Evolutionary conservation across 1,140 invertebrate species (phyloP).

Genomic region (Dufourea novaeangliae): DNA sequence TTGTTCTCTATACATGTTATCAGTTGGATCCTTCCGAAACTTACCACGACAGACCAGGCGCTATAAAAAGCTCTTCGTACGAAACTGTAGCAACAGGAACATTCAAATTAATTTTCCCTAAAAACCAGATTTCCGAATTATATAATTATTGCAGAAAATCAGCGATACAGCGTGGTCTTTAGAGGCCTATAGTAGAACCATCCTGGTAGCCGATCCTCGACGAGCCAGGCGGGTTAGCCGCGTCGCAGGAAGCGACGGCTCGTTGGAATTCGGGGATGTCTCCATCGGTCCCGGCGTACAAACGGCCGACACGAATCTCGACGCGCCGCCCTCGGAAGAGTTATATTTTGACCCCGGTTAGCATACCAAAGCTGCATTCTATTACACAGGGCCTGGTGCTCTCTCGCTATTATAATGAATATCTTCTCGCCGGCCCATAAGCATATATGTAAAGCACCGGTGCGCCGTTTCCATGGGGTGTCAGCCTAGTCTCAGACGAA

Average conservation of each 20-base stretch:
- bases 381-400: slow-evolving; percentile 67
- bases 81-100: too few relatives aligned
- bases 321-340: slow-evolving; percentile 53
- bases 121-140: too few relatives aligned
- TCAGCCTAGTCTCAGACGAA: slow-evolving; percentile 48
- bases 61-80: too few relatives aligned
- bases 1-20: too few relatives aligned
- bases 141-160: too few relatives aligned
- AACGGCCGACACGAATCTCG: slow-evolving; percentile 58
- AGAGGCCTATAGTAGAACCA: too few relatives aligned
- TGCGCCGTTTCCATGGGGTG: slow-evolving; percentile 61
- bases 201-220: background rate
- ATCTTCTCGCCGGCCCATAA: slow-evolving; percentile 65
- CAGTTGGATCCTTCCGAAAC: too few relatives aligned
- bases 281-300: slow-evolving; percentile 48
- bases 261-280: slow-evolving; percentile 60
- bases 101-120: too few relatives aligned
- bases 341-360: slow-evolving; percentile 79
- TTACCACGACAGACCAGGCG: too few relatives aligned
- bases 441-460: slow-evolving; percentile 70
- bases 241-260: slow-evolving; percentile 44
- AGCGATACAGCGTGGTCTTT: too few relatives aligned
- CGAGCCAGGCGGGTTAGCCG: background rate
- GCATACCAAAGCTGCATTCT: slow-evolving; percentile 77
- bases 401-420: slow-evolving; percentile 74